Conservation (phyloP, 1,140 invertebrate genomes). For the Drosophila prosaltans region DNA sequence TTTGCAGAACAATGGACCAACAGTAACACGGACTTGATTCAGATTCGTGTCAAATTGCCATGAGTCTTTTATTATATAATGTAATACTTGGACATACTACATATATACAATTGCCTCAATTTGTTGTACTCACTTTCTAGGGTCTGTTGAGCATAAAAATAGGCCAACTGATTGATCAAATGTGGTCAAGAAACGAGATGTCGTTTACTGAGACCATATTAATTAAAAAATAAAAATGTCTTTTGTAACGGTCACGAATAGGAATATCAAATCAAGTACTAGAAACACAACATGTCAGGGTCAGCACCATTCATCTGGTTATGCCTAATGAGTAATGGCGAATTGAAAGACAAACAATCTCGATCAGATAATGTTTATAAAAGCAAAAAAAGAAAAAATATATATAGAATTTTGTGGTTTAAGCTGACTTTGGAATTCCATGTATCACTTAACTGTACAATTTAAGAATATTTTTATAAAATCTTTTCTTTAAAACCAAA, state of each 20-base stretch:
- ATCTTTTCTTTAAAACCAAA: no score
- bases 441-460: no score
- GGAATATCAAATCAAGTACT: constrained; percentile 16
- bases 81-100: no score
- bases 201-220: constrained; percentile 25
- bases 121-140: constrained; percentile 30
- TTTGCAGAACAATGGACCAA: constrained; percentile 74
- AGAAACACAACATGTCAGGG: constrained; percentile 44
- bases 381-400: not conserved
- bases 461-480: no score
- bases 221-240: constrained; percentile 36
- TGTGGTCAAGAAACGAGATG: constrained; percentile 1
- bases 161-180: constrained; percentile 40
- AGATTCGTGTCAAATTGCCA: constrained; percentile 44
- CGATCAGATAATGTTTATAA: constrained; percentile 1
- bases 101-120: not conserved
- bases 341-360: not conserved
- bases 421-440: not conserved
- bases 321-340: constrained; percentile 1
- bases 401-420: not conserved
- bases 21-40: constrained; percentile 33
- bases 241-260: constrained; percentile 29
- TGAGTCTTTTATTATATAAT: constrained; percentile 44
- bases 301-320: constrained; percentile 28
- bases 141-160: constrained; percentile 24